Conservation (phyloP, 1,140 invertebrate genomes). For the Aradophagus sp. region DNA sequence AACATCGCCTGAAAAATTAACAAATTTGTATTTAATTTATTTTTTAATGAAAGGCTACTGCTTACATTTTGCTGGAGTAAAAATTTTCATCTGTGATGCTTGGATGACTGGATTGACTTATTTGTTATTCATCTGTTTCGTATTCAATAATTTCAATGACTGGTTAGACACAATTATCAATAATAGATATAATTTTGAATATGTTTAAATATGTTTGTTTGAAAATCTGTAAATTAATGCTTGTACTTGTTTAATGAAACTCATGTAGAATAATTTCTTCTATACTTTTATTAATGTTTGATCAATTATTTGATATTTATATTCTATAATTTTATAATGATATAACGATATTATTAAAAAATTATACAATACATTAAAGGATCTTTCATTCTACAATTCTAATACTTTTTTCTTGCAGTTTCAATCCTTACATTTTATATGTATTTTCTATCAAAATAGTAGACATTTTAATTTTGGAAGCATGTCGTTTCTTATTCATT, state of each 20-base stretch:
- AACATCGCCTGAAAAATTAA: constrained; percentile 6
- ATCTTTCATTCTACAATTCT: constrained; percentile 31
- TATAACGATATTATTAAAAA: too few species aligned
- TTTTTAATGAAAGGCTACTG: constrained; percentile 36
- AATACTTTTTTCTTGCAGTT: too few species aligned
- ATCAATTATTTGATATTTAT: background rate
- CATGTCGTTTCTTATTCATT: constrained; percentile 60
- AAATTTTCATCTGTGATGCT: constrained; percentile 51
- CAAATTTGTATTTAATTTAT: constrained; percentile 10
- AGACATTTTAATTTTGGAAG: constrained; percentile 58
- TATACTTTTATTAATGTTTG: too few species aligned
- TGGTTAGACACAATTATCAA: constrained; percentile 53
- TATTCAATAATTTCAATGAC: constrained; percentile 58
- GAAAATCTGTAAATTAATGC: too few species aligned
- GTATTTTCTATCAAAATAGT: constrained; percentile 62
- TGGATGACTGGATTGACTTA: constrained; percentile 62
- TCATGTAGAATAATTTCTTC: too few species aligned
- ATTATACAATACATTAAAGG: too few species aligned
- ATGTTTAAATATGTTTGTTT: background rate
- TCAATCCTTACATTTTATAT: constrained; percentile 53
- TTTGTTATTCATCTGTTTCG: constrained; percentile 62
- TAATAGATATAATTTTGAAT: background rate
- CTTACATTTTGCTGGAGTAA: constrained; percentile 33
- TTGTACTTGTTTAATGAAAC: too few species aligned
- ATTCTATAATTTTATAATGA: constrained; percentile 10